Base-by-base conservation (phyloP, 2,888 invertebrate species). In the Oxytorus armatus region DNA sequence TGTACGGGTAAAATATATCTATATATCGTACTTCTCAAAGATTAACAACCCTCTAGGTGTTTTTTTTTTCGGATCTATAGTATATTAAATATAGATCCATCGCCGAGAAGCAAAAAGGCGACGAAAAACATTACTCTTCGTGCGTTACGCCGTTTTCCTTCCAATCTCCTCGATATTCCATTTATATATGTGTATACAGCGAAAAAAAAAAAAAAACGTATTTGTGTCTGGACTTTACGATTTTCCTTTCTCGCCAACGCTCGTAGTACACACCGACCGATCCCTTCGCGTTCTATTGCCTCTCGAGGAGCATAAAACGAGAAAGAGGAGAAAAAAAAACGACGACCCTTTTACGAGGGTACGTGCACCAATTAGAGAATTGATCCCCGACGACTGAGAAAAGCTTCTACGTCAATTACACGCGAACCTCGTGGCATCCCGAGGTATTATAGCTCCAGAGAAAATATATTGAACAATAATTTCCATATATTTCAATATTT, bases 21-120 rank as follows among this genome's bases (percentile, higher is more conserved):
- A 33, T 14, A 33, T 33, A n/a, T 23, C 21, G 16, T 63, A 39
- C 69, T 79, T 39, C 25, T 81, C 55, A 81, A 81, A 75, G 57
- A 81, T 81, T 81, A 70, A 81, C 70, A 49, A 77, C 68, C 42
- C 59, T 33, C 57, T 8, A 55, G 57, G 21, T 47, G 36, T 79
- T 79, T 80, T 61, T 68, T 49, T 61, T 36, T 16, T 36, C 8
- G n/a, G 14, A 39, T 39, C 14, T 44, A 23, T 23, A 14, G 8
- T 53, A 18, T 14, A 51, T 51, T 5, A 51, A 66, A 66, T 66
- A 51, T 53, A 25, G 23, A 51, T 39, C 14, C 4, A 21, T 4
- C 3, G 33, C 2, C 1, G 14, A 29, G 33, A 47, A 57, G 36
- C 3, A 57, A 57, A 55, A 29, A 18, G 25, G 18, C 21, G 16